Evolutionary conservation across 2,888 invertebrate genomes (phyloP), one percentile per base, ranked within the genome.

Genomic region (Exocentrus adspersus): DNA sequence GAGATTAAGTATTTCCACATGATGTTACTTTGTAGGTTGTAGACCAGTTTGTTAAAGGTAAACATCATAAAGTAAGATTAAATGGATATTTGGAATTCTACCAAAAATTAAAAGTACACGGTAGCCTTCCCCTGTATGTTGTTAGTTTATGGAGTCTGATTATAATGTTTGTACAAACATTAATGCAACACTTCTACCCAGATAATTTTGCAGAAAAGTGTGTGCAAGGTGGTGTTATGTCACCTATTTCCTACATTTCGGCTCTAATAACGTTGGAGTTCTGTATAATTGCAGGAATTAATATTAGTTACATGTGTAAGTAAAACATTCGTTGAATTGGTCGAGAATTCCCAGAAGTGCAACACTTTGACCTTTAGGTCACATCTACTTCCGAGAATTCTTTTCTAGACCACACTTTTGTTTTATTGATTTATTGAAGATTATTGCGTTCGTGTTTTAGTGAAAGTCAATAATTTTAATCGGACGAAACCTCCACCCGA

Each of bases 1-100:
- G 24, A 24, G 24, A 5, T 24, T 24, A 24, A 12, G 9, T 30
- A 41, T 51, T 60, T 52, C 24, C 24, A 24, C 24, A 64, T n/a
- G n/a, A n/a, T n/a, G 41, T 43, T 62, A 64, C 64, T 57, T 51
- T 79, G 16, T 72, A 88, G 88, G 70, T 87, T 19, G 80, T 87
- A 60, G 87, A 90, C 80, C 86, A 87, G 75, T 77, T 87, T 51
- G 81, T 87, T 0, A 87, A 87, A 76, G 80, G 80, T 28, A 86
- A 84, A 72, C 91, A 91, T 74, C 86, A 89, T 64, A 82, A 84
- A 65, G 78, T 90, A 41, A 84, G 89, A 61, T 82, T 90, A 65
- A 86, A 86, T 74, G 90, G 91, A 1, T 90, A 90, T 74, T 84
- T 90, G 62, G 89, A 90, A 54, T 90, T 90, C 76, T 88, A 90